Base-by-base conservation (phyloP, 2,797 vertebrate species). In the Myotis myotis region DNA sequence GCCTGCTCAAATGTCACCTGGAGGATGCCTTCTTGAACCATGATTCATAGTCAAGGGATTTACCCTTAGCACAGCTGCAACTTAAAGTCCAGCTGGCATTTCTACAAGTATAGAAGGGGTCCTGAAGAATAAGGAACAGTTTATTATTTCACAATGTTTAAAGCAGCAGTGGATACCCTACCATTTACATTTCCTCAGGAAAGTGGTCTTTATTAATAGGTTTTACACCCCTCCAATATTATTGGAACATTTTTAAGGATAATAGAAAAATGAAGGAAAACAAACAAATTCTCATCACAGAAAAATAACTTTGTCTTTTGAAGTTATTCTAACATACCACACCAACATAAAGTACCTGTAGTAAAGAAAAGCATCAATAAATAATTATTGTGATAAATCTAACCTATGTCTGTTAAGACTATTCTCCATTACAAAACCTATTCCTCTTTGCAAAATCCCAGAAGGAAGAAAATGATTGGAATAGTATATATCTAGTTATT, bases 341-440 rank as follows among this genome's bases (percentile, higher is more conserved):
- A 44, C 75, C 90, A 76, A 76, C 20, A 78, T 75, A 84, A 94
- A 89, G 86, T 15, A 82, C 64, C 89, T 68, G 79, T 6, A 70
- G 94, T 87, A 96, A 97, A 97, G 93, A 1, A 96, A 96, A 89
- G 60, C 81, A 74, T 57, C 47, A 97, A 84, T 60, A 96, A 97
- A 89, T 94, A 94, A 96, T 87, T 96, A 71, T 49, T 96, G 79
- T 86, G 95, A 92, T 93, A 97, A 97, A 93, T 44, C 25, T 89
- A 96, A 93, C 82, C 76, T 91, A 96, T 88, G 8, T 75, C 60
- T 76, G 78, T 28, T 25, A 80, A 88, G 49, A 64, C 17, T 95
- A 82, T 64, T 93, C 93, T 75, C 36, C 83, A 83, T 41, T 78
- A 86, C 1, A 92, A 87, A 96, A 94, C 93, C 78, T 92, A 96